Conservation (phyloP, 2,888 invertebrate species). For the Ornithoptera priamus region DNA sequence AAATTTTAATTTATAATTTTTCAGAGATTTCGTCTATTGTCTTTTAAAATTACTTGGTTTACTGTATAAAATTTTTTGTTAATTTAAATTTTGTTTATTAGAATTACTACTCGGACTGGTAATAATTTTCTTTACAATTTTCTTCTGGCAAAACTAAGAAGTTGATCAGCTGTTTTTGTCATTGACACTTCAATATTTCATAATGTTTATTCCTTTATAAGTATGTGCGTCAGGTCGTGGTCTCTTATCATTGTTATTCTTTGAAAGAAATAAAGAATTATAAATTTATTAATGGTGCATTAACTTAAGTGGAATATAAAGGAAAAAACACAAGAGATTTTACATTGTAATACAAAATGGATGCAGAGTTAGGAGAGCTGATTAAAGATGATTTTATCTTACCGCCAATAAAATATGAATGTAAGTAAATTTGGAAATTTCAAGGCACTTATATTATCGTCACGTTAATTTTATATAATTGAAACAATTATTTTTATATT, state of each 20-base stretch:
- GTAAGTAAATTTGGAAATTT: constrained; percentile 75
- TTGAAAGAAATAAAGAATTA: neutral
- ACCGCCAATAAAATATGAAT: constrained; percentile 88
- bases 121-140: neutral
- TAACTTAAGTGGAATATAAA: neutral
- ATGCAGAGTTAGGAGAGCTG: constrained; percentile 71
- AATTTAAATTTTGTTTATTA: too few species aligned
- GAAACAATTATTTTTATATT: constrained; percentile 23
- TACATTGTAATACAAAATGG: constrained; percentile 47
- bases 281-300: neutral
- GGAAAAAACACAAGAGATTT: neutral
- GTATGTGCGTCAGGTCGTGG: neutral
- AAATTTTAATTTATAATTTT: too few species aligned
- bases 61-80: too few species aligned
- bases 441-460: neutral
- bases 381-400: constrained; percentile 82
- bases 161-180: neutral
- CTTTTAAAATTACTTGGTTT: too few species aligned
- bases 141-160: neutral
- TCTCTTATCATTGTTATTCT: neutral
- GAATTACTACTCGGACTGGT: too few species aligned
- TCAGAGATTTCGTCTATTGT: too few species aligned
- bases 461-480: neutral
- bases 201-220: neutral
- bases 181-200: neutral